These are phyloP conservation scores for Ramazzottius varieornatus DNA, from an alignment of 2,888 invertebrate genomes.

Conservation along the genomic window DNA sequence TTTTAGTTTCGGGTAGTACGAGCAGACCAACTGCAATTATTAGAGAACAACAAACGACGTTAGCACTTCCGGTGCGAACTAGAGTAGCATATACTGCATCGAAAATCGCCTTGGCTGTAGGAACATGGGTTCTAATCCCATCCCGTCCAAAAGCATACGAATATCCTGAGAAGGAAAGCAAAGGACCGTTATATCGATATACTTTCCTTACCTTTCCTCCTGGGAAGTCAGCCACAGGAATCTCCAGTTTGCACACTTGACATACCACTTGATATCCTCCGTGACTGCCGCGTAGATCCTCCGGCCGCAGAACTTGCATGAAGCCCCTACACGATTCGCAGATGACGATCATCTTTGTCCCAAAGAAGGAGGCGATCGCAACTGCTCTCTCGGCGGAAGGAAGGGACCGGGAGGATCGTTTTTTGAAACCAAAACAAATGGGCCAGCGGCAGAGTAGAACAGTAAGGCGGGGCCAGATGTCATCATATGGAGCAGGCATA, in stretches of 20 bases:
- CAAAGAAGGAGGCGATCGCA: too few relatives aligned
- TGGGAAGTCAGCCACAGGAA: background rate
- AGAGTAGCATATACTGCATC: too few relatives aligned
- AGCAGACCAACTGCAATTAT: background rate
- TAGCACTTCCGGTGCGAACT: too few relatives aligned
- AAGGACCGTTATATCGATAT: too few relatives aligned
- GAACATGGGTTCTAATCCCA: background rate
- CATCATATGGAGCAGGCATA: too few relatives aligned
- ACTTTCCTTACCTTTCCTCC: background rate
- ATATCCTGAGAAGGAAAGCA: too few relatives aligned
- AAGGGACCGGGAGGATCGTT: too few relatives aligned
- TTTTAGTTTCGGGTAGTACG: background rate
- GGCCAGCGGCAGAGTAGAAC: too few relatives aligned
- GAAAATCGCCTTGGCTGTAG: background rate
- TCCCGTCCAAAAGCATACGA: background rate
- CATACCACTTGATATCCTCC: background rate
- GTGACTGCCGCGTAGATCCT: background rate
- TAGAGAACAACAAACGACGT: too few relatives aligned
- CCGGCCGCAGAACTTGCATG: background rate
- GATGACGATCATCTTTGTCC: constrained; percentile 3
- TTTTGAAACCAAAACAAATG: too few relatives aligned
- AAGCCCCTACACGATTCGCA: background rate
- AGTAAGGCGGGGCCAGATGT: too few relatives aligned
- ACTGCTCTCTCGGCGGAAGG: too few relatives aligned
- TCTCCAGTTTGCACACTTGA: background rate